Evolutionary conservation across 35 echinoderm and acorn worm genomes (phyloP).

Genomic region (Eucidaris tribuloides): DNA sequence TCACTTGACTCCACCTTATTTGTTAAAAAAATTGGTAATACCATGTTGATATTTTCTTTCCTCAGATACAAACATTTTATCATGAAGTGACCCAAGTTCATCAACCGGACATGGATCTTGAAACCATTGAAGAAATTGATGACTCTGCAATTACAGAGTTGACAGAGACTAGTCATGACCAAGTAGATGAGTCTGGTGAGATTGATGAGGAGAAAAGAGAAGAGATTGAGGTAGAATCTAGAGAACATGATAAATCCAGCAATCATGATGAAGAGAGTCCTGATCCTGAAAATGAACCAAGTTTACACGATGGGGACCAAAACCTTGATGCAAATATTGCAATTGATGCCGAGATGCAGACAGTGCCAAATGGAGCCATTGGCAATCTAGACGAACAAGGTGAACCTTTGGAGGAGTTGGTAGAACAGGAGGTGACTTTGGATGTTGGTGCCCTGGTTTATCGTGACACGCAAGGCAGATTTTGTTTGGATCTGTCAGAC

Average conservation of each 20-base stretch:
- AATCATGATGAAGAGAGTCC: background rate
- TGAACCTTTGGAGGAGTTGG: background rate
- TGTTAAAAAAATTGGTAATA: background rate
- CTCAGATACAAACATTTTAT: background rate
- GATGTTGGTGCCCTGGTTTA: conserved; percentile 31
- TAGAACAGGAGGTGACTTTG: background rate
- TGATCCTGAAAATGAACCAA: background rate
- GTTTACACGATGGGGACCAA: background rate
- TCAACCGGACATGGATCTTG: conserved; percentile 15
- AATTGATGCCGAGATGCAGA: background rate
- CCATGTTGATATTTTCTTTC: background rate
- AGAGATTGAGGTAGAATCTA: background rate
- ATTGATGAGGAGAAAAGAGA: background rate
- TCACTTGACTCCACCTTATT: background rate
- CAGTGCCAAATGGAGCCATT: background rate
- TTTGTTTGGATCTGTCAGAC: conserved; percentile 51
- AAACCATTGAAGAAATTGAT: conserved; percentile 17
- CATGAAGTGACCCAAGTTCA: background rate
- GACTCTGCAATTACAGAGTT: background rate
- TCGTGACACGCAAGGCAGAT: conserved; percentile 39
- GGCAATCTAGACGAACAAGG: background rate
- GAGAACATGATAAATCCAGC: background rate
- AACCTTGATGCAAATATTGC: background rate
- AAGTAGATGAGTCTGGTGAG: background rate
- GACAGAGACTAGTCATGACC: background rate